Percentiles rank a stretch among this genome's conserved stretches.
These are phyloP conservation scores for Chloroceryle inda DNA, from an alignment of 2,797 vertebrate genomes.

Conservation along the genomic window DNA sequence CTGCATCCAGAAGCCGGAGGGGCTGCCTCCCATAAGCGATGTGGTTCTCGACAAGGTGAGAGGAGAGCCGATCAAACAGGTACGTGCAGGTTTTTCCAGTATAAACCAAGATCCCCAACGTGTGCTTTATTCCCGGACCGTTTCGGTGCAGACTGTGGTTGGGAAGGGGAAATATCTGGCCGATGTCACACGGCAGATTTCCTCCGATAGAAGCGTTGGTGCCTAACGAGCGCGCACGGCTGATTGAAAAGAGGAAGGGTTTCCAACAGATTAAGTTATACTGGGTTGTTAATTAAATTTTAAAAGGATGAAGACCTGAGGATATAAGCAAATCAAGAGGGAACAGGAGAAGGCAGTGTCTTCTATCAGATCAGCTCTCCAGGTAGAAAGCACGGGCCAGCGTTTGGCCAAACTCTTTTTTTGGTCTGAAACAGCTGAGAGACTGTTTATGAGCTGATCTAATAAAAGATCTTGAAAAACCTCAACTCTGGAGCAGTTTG, in stretches of 20 bases:
- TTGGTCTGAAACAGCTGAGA: not conserved
- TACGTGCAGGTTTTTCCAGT: not conserved
- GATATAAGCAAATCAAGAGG: not conserved
- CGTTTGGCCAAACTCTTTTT: not conserved
- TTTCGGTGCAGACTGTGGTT: not conserved
- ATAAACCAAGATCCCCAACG: not conserved
- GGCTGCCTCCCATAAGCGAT: conserved; percentile 85
- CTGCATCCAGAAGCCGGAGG: conserved; percentile 84
- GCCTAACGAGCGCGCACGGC: not conserved
- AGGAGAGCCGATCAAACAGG: conserved; percentile 70
- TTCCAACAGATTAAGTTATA: not conserved
- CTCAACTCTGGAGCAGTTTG: accelerated
- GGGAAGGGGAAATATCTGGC: not conserved
- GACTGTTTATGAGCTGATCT: not conserved
- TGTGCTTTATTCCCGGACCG: accelerated
- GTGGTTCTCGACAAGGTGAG: conserved; percentile 88
- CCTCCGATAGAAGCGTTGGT: not conserved
- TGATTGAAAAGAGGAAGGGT: accelerated
- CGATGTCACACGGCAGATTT: not conserved
- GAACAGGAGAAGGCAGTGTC: not conserved
- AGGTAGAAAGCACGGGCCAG: not conserved
- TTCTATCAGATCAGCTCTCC: not conserved
- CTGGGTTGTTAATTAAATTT: not conserved
- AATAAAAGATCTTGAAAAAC: not conserved
- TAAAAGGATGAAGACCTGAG: not conserved